phyloP scores from a whole-genome alignment of 2,888 invertebrate genomes.

The Melikaiella ostensackeni region DNA sequence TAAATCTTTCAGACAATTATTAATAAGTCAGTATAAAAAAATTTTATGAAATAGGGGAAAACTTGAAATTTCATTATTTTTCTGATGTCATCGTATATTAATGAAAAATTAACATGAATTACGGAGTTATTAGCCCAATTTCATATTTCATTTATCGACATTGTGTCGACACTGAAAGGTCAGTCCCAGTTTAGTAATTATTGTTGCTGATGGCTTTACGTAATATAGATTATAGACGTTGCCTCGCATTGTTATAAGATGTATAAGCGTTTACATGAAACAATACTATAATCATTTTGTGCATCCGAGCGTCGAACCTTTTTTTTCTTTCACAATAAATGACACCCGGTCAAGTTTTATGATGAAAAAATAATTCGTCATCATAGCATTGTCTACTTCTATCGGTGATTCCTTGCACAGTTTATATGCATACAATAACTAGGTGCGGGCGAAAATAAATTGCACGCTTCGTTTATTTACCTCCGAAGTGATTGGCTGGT shows the following conservation, averaged over 20 bases:
- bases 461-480: constrained; percentile 53
- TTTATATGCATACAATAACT: background rate
- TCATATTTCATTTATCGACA: constrained; percentile 10
- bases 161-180: constrained; percentile 32
- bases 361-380: constrained; percentile 16
- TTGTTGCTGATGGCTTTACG: constrained; percentile 34
- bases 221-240: constrained; percentile 36
- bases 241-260: constrained; percentile 28
- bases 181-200: constrained; percentile 32
- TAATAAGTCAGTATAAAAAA: no score
- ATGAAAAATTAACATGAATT: background rate
- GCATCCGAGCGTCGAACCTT: constrained; percentile 21
- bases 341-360: constrained; percentile 19
- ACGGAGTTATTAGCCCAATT: constrained; percentile 20
- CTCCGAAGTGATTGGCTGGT: constrained; percentile 74
- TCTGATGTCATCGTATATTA: background rate
- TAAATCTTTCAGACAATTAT: no score
- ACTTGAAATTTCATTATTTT: background rate
- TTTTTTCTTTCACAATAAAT: constrained; percentile 31
- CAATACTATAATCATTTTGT: constrained; percentile 38
- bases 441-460: background rate
- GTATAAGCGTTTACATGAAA: constrained; percentile 29
- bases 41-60: no score
- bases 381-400: background rate
- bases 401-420: background rate